These are phyloP conservation scores for Colossoma macropomum DNA, from an alignment of 2,113 vertebrate species.

Conservation along the genomic window DNA sequence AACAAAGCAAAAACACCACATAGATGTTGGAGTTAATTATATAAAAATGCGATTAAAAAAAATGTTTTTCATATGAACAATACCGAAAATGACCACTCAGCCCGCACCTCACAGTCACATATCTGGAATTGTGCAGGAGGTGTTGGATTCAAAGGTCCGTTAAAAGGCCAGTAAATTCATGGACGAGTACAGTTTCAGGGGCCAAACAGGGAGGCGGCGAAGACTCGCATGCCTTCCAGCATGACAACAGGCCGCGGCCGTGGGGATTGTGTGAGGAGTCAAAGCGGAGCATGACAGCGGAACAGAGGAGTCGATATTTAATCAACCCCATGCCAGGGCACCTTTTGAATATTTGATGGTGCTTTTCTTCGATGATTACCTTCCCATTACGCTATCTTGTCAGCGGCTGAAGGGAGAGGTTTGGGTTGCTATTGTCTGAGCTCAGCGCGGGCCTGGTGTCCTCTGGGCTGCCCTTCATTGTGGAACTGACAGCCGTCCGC, in stretches of 20 bases:
- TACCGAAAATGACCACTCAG: neutral
- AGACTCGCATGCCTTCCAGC: conserved; percentile 64
- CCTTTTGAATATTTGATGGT: conserved; percentile 74
- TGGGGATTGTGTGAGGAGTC: conserved; percentile 51
- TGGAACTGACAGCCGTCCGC: conserved; percentile 64
- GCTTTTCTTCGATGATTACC: conserved; percentile 76
- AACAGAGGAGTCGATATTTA: conserved; percentile 65
- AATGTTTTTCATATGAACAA: neutral
- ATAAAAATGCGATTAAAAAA: neutral
- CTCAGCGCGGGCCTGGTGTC: conserved; percentile 61
- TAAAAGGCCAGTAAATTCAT: conserved; percentile 28
- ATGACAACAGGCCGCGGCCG: conserved; percentile 52
- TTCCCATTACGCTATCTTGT: conserved; percentile 73
- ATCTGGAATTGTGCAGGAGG: neutral
- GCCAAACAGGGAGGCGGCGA: conserved; percentile 22
- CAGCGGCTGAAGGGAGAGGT: conserved; percentile 57
- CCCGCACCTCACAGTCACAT: neutral
- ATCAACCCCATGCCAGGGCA: conserved; percentile 54
- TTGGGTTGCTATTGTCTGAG: conserved; percentile 71
- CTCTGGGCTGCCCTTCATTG: conserved; percentile 62
- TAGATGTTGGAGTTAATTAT: neutral
- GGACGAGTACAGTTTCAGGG: conserved; percentile 15
- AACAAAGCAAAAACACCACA: neutral
- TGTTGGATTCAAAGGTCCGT: conserved; percentile 24
- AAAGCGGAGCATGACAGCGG: conserved; percentile 54